phyloP scores from a whole-genome alignment of 2,113 vertebrate genomes.

The Vanacampus margaritifer region DNA sequence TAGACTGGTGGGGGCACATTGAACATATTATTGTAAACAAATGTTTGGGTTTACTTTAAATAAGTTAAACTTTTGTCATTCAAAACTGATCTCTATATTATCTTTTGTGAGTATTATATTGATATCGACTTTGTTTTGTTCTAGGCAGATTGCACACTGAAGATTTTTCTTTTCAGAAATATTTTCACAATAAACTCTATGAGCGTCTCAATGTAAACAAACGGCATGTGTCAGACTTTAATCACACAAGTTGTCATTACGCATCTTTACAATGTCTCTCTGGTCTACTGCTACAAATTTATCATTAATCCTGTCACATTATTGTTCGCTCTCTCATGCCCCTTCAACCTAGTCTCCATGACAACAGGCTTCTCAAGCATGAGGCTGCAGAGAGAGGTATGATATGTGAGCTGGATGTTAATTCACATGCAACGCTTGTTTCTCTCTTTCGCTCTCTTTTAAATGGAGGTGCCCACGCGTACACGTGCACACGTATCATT shows the following conservation, averaged over 20 bases:
- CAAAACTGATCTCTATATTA: too few species aligned
- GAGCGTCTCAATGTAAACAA: background rate
- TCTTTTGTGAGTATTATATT: too few species aligned
- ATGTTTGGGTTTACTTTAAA: too few species aligned
- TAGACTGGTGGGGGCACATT: too few species aligned
- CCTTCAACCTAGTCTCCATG: conserved; percentile 82
- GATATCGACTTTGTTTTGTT: too few species aligned
- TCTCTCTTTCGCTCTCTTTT: background rate
- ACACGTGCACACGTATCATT: conserved; percentile 17
- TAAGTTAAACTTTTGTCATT: too few species aligned
- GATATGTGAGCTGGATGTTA: conserved; percentile 73
- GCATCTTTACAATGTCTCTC: conserved; percentile 9
- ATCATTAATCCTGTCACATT: conserved; percentile 33
- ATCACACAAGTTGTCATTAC: background rate
- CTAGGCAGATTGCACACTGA: too few species aligned
- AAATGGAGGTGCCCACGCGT: background rate
- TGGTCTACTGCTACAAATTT: conserved; percentile 22
- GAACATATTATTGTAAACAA: too few species aligned
- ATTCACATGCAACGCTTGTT: conserved; percentile 30
- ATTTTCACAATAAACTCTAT: background rate
- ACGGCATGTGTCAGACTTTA: background rate
- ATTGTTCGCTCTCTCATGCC: conserved; percentile 48
- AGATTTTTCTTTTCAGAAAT: too few species aligned
- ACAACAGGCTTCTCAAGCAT: conserved; percentile 83
- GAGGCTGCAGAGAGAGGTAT: conserved; percentile 67